Base-by-base conservation (phyloP, 2,797 vertebrate species). In the Mormyrops boulengeri region DNA sequence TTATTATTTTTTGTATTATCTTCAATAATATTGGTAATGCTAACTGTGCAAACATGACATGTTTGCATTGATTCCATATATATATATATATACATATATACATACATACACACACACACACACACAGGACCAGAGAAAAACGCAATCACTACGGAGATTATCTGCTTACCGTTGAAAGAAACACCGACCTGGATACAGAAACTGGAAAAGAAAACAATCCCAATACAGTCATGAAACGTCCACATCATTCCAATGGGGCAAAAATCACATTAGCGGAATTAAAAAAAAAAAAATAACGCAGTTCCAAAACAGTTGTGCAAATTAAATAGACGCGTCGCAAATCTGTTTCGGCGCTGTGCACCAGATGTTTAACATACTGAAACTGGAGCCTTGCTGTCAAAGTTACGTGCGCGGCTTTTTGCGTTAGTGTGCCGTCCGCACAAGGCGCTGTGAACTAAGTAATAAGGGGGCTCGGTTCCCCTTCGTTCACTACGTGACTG, bases 191-290 rank as follows among this genome's bases (percentile, higher is more conserved):
- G 96, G 91, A 95, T 93, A 3, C 95, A 96, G 89, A 96, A 94
- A 92, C 94, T 94, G 90, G 93, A 94, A 60, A 96, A 91, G 93
- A 96, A 95, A 93, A 96, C 93, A 94, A 96, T 95, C 96, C 96
- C 96, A 95, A 95, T 92, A 92, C 93, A 93, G 85, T 96, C 96
- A 85, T 95, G 95, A 95, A 95, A 95, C 94, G 93, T 96, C 95
- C 96, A 95, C 96, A 96, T 96, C 93, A 92, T 96, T 95, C 94
- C 95, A 94, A 55, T 69, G 90, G 85, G 47, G 62, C 89, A 50
- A 90, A 90, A 91, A 93, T 94, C 90, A 92, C 94, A 94, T 94
- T 89, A 94, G 94, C 92, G 80, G 91, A 53, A 88, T 90, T 69
- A 89, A 88, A 90, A 88, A 89, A 88, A 90, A 88, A 22, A 34